These are phyloP conservation scores for Euschistus heros DNA, from an alignment of 1,140 invertebrate genomes.

Conservation along the genomic window DNA sequence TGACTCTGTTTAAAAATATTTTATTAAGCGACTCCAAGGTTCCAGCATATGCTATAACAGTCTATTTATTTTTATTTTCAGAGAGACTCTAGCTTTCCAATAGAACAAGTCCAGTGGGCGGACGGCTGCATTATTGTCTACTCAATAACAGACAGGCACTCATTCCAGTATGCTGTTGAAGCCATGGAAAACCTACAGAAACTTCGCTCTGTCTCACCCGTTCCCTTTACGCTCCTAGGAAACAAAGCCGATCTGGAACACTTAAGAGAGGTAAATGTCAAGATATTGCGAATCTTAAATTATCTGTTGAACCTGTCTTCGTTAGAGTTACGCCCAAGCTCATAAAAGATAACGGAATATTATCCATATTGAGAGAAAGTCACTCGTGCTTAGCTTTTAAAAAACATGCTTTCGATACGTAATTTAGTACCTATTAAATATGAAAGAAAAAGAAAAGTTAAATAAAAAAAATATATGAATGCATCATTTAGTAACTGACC, in stretches of 20 bases:
- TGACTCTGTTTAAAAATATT: no score
- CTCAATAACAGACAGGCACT: slow-evolving; percentile 59
- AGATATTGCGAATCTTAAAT: neutral
- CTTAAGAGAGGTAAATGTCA: slow-evolving; percentile 47
- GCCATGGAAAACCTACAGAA: slow-evolving; percentile 48
- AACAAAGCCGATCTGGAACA: slow-evolving; percentile 71
- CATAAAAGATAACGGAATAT: no score
- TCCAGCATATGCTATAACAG: no score
- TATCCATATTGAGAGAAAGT: no score
- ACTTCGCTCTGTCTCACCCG: slow-evolving; percentile 39
- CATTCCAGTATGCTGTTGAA: slow-evolving; percentile 54
- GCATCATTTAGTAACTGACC: no score
- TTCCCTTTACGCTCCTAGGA: slow-evolving; percentile 52
- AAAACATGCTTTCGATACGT: no score
- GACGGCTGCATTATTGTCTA: slow-evolving; percentile 70
- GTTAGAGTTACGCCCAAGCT: neutral
- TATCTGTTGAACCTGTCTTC: neutral
- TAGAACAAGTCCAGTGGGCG: slow-evolving; percentile 55
- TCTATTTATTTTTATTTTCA: slow-evolving; percentile 33
- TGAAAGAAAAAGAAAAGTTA: no score
- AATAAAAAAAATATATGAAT: no score
- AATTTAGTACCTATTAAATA: no score
- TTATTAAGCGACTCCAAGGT: no score
- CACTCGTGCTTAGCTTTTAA: no score
- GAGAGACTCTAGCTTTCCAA: slow-evolving; percentile 39